These are phyloP conservation scores for Bradypodion ventrale DNA, from an alignment of 2,797 vertebrate species.

Conservation along the genomic window DNA sequence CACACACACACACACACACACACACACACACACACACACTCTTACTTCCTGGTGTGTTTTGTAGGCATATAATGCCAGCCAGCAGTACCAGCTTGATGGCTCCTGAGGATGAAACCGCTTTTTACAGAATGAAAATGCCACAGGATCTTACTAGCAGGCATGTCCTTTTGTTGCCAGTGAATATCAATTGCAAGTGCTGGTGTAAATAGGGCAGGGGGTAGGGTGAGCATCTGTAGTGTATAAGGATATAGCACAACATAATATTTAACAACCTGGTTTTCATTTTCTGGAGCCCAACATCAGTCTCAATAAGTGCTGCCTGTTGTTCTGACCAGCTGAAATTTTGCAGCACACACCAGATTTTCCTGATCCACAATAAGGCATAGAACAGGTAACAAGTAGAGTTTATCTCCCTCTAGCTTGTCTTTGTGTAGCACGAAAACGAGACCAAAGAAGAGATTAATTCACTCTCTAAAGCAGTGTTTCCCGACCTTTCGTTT, in stretches of 20 bases:
- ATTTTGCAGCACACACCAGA: background rate
- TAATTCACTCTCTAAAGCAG: too few species aligned
- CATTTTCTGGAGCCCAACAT: background rate
- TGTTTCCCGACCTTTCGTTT: too few species aligned
- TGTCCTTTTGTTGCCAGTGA: constrained; percentile 5
- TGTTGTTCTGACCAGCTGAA: background rate
- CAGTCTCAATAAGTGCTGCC: background rate
- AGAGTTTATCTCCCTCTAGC: background rate
- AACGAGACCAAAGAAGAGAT: too few species aligned
- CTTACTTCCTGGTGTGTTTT: constrained; percentile 5
- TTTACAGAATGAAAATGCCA: constrained; percentile 20
- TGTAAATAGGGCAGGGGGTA: background rate
- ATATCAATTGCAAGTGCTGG: constrained; percentile 4
- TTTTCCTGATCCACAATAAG: background rate
- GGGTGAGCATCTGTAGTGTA: background rate
- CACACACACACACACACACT: too few species aligned
- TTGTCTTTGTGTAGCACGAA: background rate
- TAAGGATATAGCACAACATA: background rate
- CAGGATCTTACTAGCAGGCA: background rate
- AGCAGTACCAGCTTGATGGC: background rate
- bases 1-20: too few species aligned
- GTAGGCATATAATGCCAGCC: constrained; percentile 17
- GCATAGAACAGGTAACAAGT: background rate
- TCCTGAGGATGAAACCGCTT: constrained; percentile 11
- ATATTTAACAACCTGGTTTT: background rate